phyloP scores from a whole-genome alignment of 1,140 invertebrate genomes.

The Microplitis mediator region DNA sequence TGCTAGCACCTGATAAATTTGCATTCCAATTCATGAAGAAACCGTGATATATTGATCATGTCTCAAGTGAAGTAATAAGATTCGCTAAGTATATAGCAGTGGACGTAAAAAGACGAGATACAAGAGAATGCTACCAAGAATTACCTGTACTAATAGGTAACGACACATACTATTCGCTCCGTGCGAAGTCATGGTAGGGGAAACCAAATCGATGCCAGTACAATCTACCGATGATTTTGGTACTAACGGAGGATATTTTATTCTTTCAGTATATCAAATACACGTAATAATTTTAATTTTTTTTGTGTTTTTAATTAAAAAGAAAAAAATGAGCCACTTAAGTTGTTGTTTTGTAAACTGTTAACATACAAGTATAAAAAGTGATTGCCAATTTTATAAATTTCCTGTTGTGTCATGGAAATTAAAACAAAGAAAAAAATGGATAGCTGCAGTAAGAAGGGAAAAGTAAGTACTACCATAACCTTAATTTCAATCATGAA shows the following conservation, averaged over 20 bases:
- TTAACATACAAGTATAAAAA: slow-evolving; percentile 26
- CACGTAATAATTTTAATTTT: not conserved
- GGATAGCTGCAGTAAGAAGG: slow-evolving; percentile 31
- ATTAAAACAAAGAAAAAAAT: slow-evolving; percentile 24
- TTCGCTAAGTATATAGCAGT: too few species aligned
- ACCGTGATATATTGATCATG: too few species aligned
- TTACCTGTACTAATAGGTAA: too few species aligned
- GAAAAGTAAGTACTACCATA: slow-evolving; percentile 27
- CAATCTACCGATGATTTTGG: too few species aligned
- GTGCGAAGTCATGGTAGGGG: too few species aligned
- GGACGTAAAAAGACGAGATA: too few species aligned
- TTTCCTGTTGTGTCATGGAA: slow-evolving; percentile 25
- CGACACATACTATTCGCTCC: too few species aligned
- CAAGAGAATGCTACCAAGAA: too few species aligned
- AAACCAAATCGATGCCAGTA: too few species aligned
- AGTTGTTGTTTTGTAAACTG: slow-evolving; percentile 28
- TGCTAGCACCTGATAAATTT: too few species aligned
- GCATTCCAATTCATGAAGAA: too few species aligned
- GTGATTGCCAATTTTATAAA: slow-evolving; percentile 28
- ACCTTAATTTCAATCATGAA: not conserved
- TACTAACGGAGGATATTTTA: not conserved
- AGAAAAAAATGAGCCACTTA: slow-evolving; percentile 19
- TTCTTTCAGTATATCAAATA: not conserved
- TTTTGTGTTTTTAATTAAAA: not conserved
- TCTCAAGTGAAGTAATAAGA: too few species aligned